Percentiles rank a stretch among this genome's conserved stretches.
phyloP scores from a whole-genome alignment of 2,888 invertebrate species.

The Allophyes oxyacanthae region DNA sequence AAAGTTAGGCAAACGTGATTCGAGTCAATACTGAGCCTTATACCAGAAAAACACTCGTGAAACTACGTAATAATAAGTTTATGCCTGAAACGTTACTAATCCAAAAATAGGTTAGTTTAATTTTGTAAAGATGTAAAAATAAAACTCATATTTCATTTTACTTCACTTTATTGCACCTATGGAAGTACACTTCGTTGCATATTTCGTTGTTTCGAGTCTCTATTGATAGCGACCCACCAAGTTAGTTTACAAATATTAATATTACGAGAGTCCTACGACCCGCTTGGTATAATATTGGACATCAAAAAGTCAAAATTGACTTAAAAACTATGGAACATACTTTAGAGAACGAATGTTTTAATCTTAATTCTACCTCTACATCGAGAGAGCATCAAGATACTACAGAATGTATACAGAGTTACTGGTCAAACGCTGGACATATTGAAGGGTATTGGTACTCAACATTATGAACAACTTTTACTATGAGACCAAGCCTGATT shows the following conservation, averaged over 20 bases:
- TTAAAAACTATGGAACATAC: conserved; percentile 49
- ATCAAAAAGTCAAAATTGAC: conserved; percentile 53
- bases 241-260: conserved; percentile 61
- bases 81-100: too few species aligned
- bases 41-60: too few species aligned
- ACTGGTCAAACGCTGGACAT: too few species aligned
- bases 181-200: conserved; percentile 87
- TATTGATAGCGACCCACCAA: conserved; percentile 55
- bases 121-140: too few species aligned
- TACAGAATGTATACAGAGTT: conserved; percentile 64
- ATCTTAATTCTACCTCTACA: conserved; percentile 48
- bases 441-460: too few species aligned
- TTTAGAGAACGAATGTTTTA: conserved; percentile 42
- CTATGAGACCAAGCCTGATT: too few species aligned
- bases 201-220: conserved; percentile 75
- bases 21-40: too few species aligned
- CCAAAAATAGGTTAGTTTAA: too few species aligned
- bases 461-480: too few species aligned
- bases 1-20: too few species aligned
- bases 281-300: conserved; percentile 44
- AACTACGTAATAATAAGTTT: too few species aligned
- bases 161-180: conserved; percentile 88
- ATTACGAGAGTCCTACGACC: conserved; percentile 51
- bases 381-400: conserved; percentile 58
- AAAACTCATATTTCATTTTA: conserved; percentile 67